Conservation (phyloP, 2,113 vertebrate species). For the Cepphus grylle region DNA sequence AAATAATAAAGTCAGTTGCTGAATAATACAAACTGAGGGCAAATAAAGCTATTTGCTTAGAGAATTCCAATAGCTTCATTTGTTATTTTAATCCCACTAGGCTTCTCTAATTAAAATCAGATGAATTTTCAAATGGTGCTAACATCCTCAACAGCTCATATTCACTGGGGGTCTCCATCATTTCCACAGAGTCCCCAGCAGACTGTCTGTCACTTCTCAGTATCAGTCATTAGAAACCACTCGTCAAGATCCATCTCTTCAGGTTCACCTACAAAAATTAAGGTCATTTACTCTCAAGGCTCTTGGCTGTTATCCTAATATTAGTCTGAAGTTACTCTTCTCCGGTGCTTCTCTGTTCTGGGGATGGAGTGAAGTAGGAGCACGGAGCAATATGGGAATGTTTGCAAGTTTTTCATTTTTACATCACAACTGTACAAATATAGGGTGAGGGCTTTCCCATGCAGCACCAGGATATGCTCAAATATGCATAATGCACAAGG, state of each 20-base stretch:
- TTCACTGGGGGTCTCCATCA: background rate
- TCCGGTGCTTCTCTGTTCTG: background rate
- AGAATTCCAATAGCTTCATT: background rate
- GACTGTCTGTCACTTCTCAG: background rate
- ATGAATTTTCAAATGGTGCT: background rate
- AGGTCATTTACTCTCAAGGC: background rate
- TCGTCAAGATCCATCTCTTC: background rate
- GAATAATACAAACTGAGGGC: background rate
- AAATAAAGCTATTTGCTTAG: background rate
- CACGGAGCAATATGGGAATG: background rate
- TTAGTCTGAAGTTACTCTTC: background rate
- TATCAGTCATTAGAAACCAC: background rate
- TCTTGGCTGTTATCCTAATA: background rate
- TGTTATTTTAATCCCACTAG: background rate
- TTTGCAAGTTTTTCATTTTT: background rate
- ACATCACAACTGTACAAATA: background rate
- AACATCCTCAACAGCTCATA: background rate
- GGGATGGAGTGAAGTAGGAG: background rate
- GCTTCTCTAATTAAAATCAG: slow-evolving; percentile 15
- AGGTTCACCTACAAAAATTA: background rate
- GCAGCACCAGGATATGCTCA: background rate
- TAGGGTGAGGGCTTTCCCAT: background rate
- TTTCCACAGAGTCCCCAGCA: background rate
- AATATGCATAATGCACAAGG: background rate
- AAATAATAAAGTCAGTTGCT: background rate